Conservation (phyloP, 1,140 invertebrate genomes). For the Meloidogyne floridensis region DNA sequence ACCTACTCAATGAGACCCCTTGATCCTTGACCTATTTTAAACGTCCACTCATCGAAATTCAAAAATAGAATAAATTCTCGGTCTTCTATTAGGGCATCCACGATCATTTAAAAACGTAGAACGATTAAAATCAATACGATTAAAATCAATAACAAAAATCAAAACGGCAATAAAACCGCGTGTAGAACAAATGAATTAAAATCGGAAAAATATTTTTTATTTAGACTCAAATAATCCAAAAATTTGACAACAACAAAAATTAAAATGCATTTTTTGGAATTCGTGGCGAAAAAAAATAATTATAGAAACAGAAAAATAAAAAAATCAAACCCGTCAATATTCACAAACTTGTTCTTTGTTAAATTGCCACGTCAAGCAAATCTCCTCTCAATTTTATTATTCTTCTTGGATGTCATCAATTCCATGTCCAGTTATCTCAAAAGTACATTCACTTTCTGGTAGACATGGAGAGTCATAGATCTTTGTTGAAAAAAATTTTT, state of each 20-base stretch:
- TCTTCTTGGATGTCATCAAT: constrained; percentile 81
- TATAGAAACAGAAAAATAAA: background rate
- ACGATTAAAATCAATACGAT: too few species aligned
- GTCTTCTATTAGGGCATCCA: too few species aligned
- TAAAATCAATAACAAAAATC: background rate
- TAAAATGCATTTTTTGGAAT: background rate
- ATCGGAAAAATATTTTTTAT: background rate
- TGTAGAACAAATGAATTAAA: background rate
- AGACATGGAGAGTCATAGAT: constrained; percentile 98
- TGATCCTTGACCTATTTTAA: too few species aligned
- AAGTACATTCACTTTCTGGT: constrained; percentile 95
- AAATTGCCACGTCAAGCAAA: too few species aligned
- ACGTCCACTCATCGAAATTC: too few species aligned
- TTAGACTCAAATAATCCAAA: background rate
- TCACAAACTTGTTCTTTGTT: background rate
- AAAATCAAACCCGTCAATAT: background rate
- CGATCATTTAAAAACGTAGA: too few species aligned
- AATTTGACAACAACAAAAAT: background rate
- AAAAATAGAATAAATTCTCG: too few species aligned
- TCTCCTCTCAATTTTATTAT: background rate
- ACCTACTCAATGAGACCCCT: too few species aligned
- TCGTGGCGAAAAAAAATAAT: background rate
- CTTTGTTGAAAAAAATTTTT: background rate
- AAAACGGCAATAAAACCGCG: too few species aligned
- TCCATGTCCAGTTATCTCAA: constrained; percentile 91